These are phyloP conservation scores for Nephrotoma appendiculata DNA, from an alignment of 2,888 invertebrate genomes.

Conservation along the genomic window DNA sequence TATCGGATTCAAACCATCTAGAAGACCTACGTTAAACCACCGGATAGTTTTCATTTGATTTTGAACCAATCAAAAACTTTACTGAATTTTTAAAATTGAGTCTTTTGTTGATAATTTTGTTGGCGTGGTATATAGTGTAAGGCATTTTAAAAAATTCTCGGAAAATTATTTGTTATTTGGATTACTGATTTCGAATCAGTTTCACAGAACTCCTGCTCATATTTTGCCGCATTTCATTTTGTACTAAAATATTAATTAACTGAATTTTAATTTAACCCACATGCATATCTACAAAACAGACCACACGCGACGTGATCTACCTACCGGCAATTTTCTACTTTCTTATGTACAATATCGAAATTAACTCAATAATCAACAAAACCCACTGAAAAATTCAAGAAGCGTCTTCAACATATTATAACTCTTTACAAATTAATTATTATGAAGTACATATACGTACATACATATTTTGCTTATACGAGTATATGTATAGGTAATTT, in stretches of 20 bases:
- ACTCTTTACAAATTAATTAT: background rate
- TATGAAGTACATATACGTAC: background rate
- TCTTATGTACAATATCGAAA: background rate
- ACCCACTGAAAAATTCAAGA: background rate
- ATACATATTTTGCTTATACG: background rate
- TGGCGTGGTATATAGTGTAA: too few species aligned
- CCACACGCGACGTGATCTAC: background rate
- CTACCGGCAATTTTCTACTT: background rate
- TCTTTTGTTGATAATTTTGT: too few species aligned
- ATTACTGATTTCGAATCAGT: too few species aligned
- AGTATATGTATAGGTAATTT: background rate
- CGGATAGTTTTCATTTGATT: too few species aligned
- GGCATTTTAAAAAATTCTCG: too few species aligned
- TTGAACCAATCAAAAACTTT: too few species aligned
- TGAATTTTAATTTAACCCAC: background rate
- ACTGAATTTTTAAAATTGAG: too few species aligned
- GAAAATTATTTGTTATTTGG: too few species aligned
- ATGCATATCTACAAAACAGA: background rate
- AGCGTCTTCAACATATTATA: background rate
- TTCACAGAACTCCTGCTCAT: too few species aligned
- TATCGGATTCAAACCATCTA: too few species aligned
- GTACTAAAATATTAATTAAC: background rate
- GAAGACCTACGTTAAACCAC: too few species aligned
- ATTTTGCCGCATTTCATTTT: too few species aligned
- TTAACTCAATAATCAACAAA: background rate